Evolutionary conservation across 2,888 invertebrate species (phyloP).

Genomic region (Hetaerina titia): DNA sequence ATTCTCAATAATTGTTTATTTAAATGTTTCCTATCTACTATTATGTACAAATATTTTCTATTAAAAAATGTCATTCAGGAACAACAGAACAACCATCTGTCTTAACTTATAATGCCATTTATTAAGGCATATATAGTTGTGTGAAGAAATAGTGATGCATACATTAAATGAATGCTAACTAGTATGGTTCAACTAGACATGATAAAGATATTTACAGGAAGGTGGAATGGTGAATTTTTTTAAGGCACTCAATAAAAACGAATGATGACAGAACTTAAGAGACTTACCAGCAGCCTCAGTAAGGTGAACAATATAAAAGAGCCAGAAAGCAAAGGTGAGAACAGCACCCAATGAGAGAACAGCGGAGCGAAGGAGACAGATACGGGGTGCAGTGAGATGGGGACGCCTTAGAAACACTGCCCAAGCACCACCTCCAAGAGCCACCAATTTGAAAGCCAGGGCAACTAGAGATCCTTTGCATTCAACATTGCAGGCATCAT

Average conservation of each 20-base stretch:
- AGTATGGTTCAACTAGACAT: too few relatives aligned
- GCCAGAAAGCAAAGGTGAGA: slow-evolving; percentile 97
- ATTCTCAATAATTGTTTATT: too few relatives aligned
- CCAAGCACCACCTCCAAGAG: slow-evolving; percentile 94
- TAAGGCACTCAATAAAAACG: not conserved
- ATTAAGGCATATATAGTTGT: too few relatives aligned
- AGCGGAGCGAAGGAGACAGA: slow-evolving; percentile 93
- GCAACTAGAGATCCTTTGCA: slow-evolving; percentile 96
- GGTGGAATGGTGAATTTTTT: not conserved
- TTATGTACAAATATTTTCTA: too few relatives aligned
- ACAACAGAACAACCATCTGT: too few relatives aligned
- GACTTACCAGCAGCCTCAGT: slow-evolving; percentile 67
- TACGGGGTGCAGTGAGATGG: slow-evolving; percentile 92
- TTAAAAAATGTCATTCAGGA: too few relatives aligned
- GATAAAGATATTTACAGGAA: too few relatives aligned
- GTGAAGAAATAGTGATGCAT: too few relatives aligned
- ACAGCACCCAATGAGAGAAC: slow-evolving; percentile 93
- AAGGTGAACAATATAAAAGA: slow-evolving; percentile 96
- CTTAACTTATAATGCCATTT: too few relatives aligned
- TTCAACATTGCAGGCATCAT: slow-evolving; percentile 91
- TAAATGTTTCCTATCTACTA: too few relatives aligned
- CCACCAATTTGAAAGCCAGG: slow-evolving; percentile 92
- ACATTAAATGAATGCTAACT: too few relatives aligned
- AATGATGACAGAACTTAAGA: not conserved
- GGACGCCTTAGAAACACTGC: slow-evolving; percentile 93